Evolutionary conservation across 2,113 vertebrate genomes (phyloP), one percentile per base, ranked within the genome.

Genomic region (Columba livia): DNA sequence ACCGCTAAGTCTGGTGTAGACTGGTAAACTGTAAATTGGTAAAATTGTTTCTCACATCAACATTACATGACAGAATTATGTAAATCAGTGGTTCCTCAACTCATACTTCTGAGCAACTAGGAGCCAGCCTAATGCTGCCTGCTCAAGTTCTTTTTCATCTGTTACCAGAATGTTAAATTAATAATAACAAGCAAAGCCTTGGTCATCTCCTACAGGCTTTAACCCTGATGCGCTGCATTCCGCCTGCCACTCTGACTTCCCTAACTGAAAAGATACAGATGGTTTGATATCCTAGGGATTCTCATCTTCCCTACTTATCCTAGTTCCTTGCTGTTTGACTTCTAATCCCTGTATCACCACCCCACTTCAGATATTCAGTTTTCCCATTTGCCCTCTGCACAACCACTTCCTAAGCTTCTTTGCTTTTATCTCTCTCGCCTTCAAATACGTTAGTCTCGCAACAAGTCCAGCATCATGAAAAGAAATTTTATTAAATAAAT

Each of bases 281-380:
- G 5, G 44, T 32, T 60, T 53, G 10, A 48, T 34, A 64, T 11
- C 7, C 11, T 25, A 73, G 6, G 18, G 9, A 79, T 85, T 69
- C 31, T 44, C 17, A 44, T 44, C 42, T 65, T 70, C 20, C 21
- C 5, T 80, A 36, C 1, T 20, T 6, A 53, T 32, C 38, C 11
- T 26, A 38, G 48, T 11, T 40, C 40, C 3, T 72, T 70, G 31
- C 29, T 69, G 29, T 66, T 53, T 61, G 14, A 73, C 8, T 78
- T 53, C 7, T 44, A 70, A 84, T 20, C 32, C 5, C 24, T 58
- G 9, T 18, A 77, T 73, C 47, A 65, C 18, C 53, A 66, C 0
- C 1, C 5, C 3, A 17, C 2, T 56, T 24, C 20, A 60, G 40
- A 40, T 20, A 50, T 0, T 18, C 10, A 10, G 5, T 48, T 38